Conservation (phyloP, 2,797 vertebrate species). For the Melopsittacus undulatus region DNA sequence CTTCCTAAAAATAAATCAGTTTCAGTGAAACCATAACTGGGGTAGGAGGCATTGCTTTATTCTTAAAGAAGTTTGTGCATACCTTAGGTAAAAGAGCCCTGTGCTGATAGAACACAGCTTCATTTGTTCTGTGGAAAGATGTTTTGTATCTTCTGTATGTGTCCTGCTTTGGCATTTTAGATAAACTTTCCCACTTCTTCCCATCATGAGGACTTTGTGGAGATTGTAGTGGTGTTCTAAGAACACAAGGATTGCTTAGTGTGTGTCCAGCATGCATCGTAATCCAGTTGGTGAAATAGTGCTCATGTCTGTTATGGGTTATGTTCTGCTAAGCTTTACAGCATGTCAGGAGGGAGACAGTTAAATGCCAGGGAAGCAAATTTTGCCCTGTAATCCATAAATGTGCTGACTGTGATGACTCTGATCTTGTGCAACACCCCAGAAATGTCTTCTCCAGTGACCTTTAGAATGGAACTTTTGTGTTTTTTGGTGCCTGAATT, state of each 20-base stretch:
- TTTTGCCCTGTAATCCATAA: neutral
- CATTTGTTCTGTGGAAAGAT: neutral
- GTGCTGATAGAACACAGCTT: neutral
- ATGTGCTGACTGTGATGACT: neutral
- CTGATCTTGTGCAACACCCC: neutral
- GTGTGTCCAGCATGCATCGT: accelerated
- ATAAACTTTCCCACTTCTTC: neutral
- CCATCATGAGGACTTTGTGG: neutral
- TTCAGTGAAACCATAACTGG: neutral
- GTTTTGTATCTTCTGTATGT: neutral
- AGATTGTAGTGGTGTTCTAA: neutral
- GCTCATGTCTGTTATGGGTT: neutral
- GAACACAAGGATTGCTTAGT: neutral
- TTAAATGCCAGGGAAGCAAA: neutral
- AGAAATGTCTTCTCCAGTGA: neutral
- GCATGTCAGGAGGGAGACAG: neutral
- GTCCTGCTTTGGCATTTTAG: neutral
- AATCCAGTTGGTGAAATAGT: neutral
- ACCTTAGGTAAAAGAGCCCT: accelerated
- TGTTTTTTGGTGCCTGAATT: neutral
- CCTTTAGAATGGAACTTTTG: neutral
- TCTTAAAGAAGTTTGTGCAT: neutral
- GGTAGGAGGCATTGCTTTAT: neutral
- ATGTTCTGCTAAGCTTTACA: neutral
- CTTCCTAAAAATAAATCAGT: neutral